Evolutionary conservation across 2,113 vertebrate genomes (phyloP).

Genomic region (Mohoua ochrocephala): DNA sequence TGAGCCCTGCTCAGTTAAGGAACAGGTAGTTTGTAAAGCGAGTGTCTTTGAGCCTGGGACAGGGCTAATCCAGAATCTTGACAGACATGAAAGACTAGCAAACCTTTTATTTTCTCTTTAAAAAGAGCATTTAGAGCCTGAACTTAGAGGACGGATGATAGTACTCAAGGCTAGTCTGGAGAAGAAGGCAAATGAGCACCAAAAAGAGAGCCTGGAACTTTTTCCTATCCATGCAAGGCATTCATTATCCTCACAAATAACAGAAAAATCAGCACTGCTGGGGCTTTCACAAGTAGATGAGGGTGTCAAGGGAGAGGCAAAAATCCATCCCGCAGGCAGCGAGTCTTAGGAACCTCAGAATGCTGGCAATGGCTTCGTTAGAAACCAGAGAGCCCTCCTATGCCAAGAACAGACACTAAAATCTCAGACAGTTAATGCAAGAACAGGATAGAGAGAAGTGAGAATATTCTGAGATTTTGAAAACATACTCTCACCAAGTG

Average conservation of each 20-base stretch:
- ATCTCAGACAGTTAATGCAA: constrained; percentile 54
- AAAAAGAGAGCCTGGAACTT: constrained; percentile 11
- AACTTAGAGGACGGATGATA: neutral
- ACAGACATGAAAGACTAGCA: neutral
- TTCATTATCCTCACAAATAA: constrained; percentile 55
- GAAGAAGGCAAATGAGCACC: neutral
- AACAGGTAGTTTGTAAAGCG: neutral
- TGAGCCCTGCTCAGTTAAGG: neutral
- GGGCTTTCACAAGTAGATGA: constrained; percentile 56
- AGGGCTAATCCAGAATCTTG: neutral
- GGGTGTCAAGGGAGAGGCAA: constrained; percentile 52
- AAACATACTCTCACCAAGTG: constrained; percentile 40
- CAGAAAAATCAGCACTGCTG: constrained; percentile 48
- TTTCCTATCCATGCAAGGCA: constrained; percentile 23
- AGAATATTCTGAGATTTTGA: constrained; percentile 52
- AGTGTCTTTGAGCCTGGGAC: neutral
- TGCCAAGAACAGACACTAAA: constrained; percentile 60
- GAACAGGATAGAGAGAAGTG: constrained; percentile 35
- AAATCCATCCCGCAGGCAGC: constrained; percentile 47
- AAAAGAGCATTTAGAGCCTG: neutral
- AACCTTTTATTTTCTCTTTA: neutral
- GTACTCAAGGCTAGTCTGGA: neutral
- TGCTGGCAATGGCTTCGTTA: constrained; percentile 46
- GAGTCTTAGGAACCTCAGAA: constrained; percentile 46
- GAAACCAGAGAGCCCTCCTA: constrained; percentile 44